Evolutionary conservation across 2,797 vertebrate genomes (phyloP).

Genomic region (Micrastur ruficollis): DNA sequence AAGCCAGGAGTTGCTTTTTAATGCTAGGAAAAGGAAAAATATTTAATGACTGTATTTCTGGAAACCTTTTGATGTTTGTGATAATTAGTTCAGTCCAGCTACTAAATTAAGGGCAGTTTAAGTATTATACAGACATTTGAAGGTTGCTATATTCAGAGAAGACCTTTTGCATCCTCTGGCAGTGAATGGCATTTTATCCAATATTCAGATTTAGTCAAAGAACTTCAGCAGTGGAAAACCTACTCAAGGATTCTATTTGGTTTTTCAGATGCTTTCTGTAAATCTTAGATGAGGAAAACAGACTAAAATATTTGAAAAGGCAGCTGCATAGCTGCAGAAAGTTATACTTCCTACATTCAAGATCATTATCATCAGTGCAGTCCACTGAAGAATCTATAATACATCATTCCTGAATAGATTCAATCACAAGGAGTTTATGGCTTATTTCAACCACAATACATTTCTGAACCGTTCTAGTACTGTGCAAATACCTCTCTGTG

Average conservation of each 20-base stretch:
- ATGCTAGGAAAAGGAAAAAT: constrained; percentile 54
- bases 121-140: constrained; percentile 65
- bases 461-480: neutral
- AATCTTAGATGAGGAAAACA: neutral
- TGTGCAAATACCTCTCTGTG: neutral
- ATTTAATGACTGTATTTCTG: constrained; percentile 65
- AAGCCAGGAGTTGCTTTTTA: constrained; percentile 74
- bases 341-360: neutral
- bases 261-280: neutral
- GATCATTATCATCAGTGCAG: neutral
- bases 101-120: constrained; percentile 75
- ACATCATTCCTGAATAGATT: neutral
- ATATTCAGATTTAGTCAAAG: neutral
- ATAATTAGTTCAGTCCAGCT: constrained; percentile 84
- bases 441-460: neutral
- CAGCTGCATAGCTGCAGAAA: neutral
- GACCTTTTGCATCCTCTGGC: neutral
- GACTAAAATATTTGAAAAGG: neutral
- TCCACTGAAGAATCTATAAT: neutral
- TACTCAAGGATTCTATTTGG: neutral
- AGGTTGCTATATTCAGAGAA: constrained; percentile 49
- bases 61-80: constrained; percentile 80
- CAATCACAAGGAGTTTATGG: neutral
- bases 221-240: neutral
- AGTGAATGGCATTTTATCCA: neutral